Base-by-base conservation (phyloP, 2,113 vertebrate genomes). In the Lanius collurio region DNA sequence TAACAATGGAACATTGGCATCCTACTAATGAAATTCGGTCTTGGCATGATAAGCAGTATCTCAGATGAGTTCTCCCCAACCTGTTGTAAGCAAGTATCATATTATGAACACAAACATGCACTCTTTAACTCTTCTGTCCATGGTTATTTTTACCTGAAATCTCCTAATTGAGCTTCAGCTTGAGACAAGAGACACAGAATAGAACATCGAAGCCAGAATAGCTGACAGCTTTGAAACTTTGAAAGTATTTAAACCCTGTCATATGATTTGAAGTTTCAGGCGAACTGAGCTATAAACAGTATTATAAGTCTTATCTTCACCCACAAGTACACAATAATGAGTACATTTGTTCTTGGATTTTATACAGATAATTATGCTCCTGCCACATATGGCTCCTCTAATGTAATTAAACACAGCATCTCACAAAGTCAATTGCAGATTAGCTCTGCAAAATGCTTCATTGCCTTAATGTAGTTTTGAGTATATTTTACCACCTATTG, bases 331-430 rank as follows among this genome's bases (percentile, higher is more conserved):
- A 60, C 55, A 75, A 65, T 86, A 91, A 92, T 83, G 73, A 89
- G 82, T 59, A 30, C 42, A 41, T 68, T 73, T 96, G 92, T 95
- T 70, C 79, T 76, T 83, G 63, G 73, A 49, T 87, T 96, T 94
- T 86, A 44, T 60, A 39, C 27, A 28, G 39, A 63, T 68, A 76
- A 77, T 69, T 80, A 39, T 74, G 46, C 15, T 90, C 7, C 63
- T 77, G 15, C 55, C 42, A 74, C 68, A 81, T 67, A 80, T 74
- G 73, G 31, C 84, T 83, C 73, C 90, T 87, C 53, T 79, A 47
- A 83, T 84, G 80, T 89, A 85, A 84, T 76, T 91, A 88, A 96
- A 50, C 50, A 64, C 17, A 52, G 42, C 50, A 39, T 91, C 73
- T 95, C 91, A 85, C 80, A 60, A 87, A 82, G 52, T 60, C 88